These are phyloP conservation scores for Eulemur mongoz DNA, from an alignment of 2,797 vertebrate genomes.

Conservation along the genomic window DNA sequence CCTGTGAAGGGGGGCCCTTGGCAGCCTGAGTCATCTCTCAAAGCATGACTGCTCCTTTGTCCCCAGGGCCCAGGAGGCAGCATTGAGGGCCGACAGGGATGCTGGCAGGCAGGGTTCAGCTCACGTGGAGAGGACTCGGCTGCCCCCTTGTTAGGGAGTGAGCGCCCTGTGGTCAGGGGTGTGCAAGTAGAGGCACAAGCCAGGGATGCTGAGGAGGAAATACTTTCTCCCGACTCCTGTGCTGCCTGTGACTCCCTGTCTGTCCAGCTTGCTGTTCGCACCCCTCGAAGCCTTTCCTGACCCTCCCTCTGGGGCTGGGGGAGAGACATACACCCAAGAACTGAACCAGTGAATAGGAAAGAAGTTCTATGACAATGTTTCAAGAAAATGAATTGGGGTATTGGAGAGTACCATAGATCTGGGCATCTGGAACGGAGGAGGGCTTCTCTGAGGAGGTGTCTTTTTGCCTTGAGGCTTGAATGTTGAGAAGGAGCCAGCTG, in stretches of 20 bases:
- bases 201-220: not conserved
- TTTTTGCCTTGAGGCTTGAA: not conserved
- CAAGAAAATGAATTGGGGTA: not conserved
- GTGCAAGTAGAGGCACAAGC: not conserved
- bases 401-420: not conserved
- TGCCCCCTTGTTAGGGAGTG: not conserved
- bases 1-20: not conserved
- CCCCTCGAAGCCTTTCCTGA: not conserved
- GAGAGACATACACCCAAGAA: not conserved
- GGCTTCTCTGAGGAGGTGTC: not conserved
- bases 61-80: not conserved
- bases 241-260: not conserved
- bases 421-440: not conserved
- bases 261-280: not conserved
- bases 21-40: constrained; percentile 28
- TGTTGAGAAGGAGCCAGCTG: not conserved
- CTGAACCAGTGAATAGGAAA: not conserved
- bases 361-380: not conserved
- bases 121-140: not conserved
- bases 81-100: not conserved
- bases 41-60: not conserved
- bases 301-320: not conserved
- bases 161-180: not conserved
- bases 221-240: not conserved
- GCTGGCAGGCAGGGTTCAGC: not conserved